Percentiles rank a stretch among this genome's conserved stretches.
Evolutionary conservation across 2,113 vertebrate species (phyloP).

Genomic region (Asarcornis scutulata): DNA sequence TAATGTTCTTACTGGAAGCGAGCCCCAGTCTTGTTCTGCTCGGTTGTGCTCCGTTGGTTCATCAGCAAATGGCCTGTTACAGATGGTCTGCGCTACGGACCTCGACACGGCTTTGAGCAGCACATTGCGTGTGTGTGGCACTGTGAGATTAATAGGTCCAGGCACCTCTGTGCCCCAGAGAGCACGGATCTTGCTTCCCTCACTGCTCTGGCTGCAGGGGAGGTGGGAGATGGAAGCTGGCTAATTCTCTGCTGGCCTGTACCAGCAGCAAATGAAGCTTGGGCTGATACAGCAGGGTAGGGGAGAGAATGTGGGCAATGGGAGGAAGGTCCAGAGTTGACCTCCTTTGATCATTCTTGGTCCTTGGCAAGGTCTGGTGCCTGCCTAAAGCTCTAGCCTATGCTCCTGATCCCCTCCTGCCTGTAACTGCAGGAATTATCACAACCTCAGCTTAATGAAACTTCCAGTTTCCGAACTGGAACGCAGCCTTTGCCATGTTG

Average conservation of each 20-base stretch:
- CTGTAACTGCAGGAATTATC: accelerated
- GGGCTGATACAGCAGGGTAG: not conserved
- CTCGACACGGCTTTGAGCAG: not conserved
- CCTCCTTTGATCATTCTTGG: not conserved
- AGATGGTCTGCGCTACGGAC: accelerated
- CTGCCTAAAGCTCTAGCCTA: accelerated
- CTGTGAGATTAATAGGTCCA: not conserved
- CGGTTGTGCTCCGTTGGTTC: not conserved
- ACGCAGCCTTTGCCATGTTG: accelerated
- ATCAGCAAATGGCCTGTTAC: not conserved
- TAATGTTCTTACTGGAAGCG: not conserved
- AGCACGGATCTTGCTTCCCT: not conserved
- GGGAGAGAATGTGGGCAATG: not conserved
- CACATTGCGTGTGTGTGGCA: not conserved
- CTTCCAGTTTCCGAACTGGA: not conserved
- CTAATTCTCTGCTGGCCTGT: not conserved
- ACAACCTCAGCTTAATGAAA: not conserved
- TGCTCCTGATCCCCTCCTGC: not conserved
- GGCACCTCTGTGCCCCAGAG: not conserved
- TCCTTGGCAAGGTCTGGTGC: not conserved
- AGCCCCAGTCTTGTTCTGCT: not conserved
- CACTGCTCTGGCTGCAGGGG: not conserved
- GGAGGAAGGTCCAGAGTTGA: not conserved
- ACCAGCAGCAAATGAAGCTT: not conserved
- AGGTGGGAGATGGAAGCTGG: not conserved